Evolutionary conservation across 2,888 invertebrate species (phyloP), one percentile per base, ranked within the genome.

Genomic region (Strigamia transsilvanica): DNA sequence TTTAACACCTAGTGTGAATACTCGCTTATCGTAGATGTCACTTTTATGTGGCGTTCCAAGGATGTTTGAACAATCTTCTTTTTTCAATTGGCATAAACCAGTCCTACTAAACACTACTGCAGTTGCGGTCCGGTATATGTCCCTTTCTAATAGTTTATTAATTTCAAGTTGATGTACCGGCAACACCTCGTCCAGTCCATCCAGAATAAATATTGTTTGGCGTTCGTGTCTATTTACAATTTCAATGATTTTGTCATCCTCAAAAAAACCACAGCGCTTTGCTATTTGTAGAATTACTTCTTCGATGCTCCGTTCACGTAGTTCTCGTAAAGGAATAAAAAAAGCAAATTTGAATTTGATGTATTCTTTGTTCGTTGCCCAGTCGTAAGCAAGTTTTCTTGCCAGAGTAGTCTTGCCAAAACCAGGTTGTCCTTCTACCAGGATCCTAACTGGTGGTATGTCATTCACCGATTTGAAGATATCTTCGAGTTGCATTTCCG

Each of bases 311-410:
- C 12, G 42, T 13, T 42, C 6, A 7, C 4, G 42, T 42, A 42
- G 10, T 42, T 42, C 42, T 2, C 42, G 10, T 2, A 42, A 15
- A 13, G 42, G 42, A 42, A 42, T 13, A 7, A 42, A 42, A 15
- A 42, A 42, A 42, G 15, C 42, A 3, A 42, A 15, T 87, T 95
- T 38, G 94, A 93, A 91, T 94, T 34, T 7, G 34, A 89, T 85
- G 86, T 86, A 9, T 86, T 86, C 83, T 86, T n/a, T n/a, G n/a
- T n/a, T n/a, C n/a, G n/a, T n/a, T n/a, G 34, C 34, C 34, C 34
- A 34, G 34, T 34, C 34, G 34, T 34, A 34, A 34, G 34, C 34
- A 7, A 34, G 34, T 34, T 34, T 34, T 5, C 4, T 34, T 34
- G 34, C 34, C 34, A 34, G 7, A 34, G 34, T 34, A 5, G 34